Evolutionary conservation across 2,113 vertebrate species (phyloP).

Genomic region (Cacatua alba): DNA sequence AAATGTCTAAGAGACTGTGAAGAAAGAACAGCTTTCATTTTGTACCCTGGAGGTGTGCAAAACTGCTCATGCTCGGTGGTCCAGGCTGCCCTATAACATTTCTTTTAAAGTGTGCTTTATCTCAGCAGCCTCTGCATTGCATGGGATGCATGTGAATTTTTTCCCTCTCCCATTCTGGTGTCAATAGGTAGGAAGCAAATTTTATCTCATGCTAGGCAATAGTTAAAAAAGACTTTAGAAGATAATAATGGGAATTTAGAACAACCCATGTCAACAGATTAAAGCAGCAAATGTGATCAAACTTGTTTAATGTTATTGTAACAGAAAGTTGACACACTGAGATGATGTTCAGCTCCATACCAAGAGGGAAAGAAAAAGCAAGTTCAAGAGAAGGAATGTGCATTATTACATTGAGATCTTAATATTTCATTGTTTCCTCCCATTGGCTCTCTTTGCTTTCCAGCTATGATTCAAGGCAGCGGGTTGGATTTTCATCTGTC

Average conservation of each 20-base stretch:
- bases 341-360: slow-evolving; percentile 18
- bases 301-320: slow-evolving; percentile 44
- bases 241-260: slow-evolving; percentile 23
- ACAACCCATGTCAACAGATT: not conserved
- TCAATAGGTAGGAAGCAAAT: slow-evolving; percentile 25
- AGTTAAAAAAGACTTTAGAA: slow-evolving; percentile 20
- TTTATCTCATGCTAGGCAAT: slow-evolving; percentile 27
- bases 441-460: not conserved
- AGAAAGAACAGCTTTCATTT: slow-evolving; percentile 24
- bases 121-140: not conserved
- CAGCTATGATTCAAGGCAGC: not conserved
- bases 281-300: slow-evolving; percentile 46
- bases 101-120: not conserved
- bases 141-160: not conserved
- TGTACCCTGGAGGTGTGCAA: not conserved
- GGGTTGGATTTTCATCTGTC: not conserved
- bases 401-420: not conserved
- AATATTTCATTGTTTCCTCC: slow-evolving; percentile 6
- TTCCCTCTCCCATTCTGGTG: not conserved
- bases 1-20: not conserved
- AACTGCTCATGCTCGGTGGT: not conserved
- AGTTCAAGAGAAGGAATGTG: not conserved
- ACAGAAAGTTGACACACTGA: slow-evolving; percentile 32
- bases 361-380: not conserved
- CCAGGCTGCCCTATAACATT: not conserved